Base-by-base conservation (phyloP, 2,113 vertebrate genomes). In the Sula dactylatra region DNA sequence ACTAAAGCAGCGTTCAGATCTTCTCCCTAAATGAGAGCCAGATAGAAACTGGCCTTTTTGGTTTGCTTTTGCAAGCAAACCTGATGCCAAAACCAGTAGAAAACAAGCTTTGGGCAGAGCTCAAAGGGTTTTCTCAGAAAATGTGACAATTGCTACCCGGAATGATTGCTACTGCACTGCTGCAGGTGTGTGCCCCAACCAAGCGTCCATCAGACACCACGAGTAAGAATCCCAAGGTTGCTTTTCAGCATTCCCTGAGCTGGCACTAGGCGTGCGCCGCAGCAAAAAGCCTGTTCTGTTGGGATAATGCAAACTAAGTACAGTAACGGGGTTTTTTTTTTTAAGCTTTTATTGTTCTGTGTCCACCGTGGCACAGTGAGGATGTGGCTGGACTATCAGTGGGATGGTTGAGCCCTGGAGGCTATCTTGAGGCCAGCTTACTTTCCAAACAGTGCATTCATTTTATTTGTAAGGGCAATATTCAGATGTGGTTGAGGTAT, bases 401-500 rank as follows among this genome's bases (percentile, higher is more conserved):
- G 4, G 55, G 55, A 32, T 4, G 18, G 55, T 12, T 19, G 31
- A 56, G 54, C 54, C 54, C 18, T 31, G 12, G 31, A 16, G 3
- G 3, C 58, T 3, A 7, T 7, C 17, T 32, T 10, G 13, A 17
- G 58, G 38, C 58, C 13, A 9, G 36, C 32, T 44, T 21, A 10
- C 9, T 14, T 55, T 9, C 67, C 32, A 42, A 42, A 13, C 47
- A 5, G 44, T 3, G 6, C 2, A 0, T n/a, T 52, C 6, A 21
- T 74, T 78, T 79, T 66, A 58, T 58, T 71, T 15, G 3, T 27
- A 36, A 40, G 2, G 13, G 49, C 70, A 9, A 15, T 15, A 15
- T 58, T 49, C 4, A 5, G 32, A 40, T 17, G 3, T 0, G 1
- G 24, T 2, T 13, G 26, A 61, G 45, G 66, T 54, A 40, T 11